phyloP scores from a whole-genome alignment of 1,140 invertebrate species.

The Carposina sasakii region DNA sequence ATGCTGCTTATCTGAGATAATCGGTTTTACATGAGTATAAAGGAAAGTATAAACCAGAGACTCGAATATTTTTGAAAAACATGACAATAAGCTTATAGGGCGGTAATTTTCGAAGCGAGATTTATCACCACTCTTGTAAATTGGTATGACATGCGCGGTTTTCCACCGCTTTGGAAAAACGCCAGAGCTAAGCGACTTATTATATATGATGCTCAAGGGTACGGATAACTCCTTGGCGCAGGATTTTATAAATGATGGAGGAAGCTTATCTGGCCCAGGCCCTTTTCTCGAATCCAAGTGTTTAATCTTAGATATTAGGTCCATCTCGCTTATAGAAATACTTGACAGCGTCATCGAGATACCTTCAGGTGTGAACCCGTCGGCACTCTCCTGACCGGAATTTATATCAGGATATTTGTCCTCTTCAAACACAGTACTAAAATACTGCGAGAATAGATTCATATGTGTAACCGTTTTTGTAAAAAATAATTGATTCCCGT shows the following conservation, averaged over 20 bases:
- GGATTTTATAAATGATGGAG: not conserved
- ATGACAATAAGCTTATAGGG: constrained; percentile 3
- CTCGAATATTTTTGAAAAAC: constrained; percentile 9
- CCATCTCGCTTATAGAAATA: no score
- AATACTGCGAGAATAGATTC: no score
- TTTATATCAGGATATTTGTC: no score
- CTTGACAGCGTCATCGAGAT: no score
- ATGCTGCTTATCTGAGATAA: no score
- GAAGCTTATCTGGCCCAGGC: not conserved
- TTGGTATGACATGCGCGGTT: constrained; percentile 5
- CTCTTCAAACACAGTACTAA: no score
- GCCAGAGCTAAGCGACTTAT: not conserved
- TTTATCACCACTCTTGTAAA: constrained; percentile 1
- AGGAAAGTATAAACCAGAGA: not conserved
- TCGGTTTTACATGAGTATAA: constrained; percentile 4
- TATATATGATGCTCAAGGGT: not conserved
- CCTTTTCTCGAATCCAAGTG: not conserved
- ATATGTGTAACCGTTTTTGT: no score
- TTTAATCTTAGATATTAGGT: no score
- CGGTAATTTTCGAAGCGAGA: constrained; percentile 1
- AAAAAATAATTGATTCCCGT: no score
- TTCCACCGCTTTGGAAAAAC: constrained; percentile 3
- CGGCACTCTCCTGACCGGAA: no score
- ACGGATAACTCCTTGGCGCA: not conserved
- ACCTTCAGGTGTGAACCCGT: no score